Percentiles rank a stretch among this genome's conserved stretches.
These are phyloP conservation scores for Cebus imitator DNA, from an alignment of 2,113 vertebrate species.

Conservation along the genomic window DNA sequence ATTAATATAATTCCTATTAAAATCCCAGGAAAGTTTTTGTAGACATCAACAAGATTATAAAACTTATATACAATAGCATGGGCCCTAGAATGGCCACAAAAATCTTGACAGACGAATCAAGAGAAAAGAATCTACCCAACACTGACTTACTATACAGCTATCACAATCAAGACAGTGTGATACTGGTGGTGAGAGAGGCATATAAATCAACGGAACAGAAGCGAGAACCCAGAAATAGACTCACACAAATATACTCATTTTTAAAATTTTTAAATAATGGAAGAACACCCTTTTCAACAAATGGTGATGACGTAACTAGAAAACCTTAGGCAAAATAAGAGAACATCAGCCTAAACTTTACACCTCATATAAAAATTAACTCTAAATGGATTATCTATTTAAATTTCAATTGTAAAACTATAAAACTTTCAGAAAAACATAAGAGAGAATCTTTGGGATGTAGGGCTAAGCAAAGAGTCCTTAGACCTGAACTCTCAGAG, in stretches of 20 bases:
- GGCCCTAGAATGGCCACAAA: neutral
- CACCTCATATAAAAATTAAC: neutral
- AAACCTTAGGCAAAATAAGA: rapidly evolving
- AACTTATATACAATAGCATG: neutral
- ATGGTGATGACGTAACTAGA: neutral
- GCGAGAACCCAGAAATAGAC: neutral
- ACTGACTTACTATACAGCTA: neutral
- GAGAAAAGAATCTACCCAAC: neutral
- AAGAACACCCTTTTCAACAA: neutral
- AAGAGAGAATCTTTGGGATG: neutral
- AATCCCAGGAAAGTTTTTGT: neutral
- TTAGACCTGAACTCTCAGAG: neutral
- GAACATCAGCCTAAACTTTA: neutral
- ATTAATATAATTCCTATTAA: neutral
- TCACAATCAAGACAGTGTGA: neutral
- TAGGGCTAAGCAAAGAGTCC: neutral
- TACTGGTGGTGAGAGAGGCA: neutral
- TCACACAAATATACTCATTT: neutral
- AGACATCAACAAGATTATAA: neutral
- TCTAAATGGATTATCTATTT: neutral
- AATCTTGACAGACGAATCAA: neutral
- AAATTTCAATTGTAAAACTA: neutral
- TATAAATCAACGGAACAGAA: neutral
- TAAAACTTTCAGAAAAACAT: neutral
- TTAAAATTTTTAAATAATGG: neutral